Conservation (phyloP, 2,888 invertebrate species). For the Xylophagus ater region DNA sequence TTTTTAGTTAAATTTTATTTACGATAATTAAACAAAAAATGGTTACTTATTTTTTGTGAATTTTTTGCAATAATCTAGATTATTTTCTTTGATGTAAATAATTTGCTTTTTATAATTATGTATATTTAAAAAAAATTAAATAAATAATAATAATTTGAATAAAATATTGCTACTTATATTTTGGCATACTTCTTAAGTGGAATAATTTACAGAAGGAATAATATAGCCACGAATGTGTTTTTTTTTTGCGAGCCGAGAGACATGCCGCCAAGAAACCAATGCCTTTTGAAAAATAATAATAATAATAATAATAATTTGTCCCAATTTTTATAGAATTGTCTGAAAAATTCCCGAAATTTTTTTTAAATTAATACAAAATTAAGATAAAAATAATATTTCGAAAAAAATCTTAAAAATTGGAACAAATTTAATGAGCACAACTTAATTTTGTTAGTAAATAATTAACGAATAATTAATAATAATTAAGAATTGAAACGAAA, state of each 20-base stretch:
- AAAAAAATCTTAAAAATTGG: slow-evolving; percentile 7
- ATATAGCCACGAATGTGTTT: slow-evolving; percentile 5
- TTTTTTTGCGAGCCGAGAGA: slow-evolving; percentile 35
- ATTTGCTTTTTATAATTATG: too few species aligned
- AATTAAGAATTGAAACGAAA: too few species aligned
- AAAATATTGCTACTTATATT: too few species aligned
- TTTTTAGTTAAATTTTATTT: slow-evolving; percentile 7
- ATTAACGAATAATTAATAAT: too few species aligned
- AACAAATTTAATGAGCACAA: too few species aligned
- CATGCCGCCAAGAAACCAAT: slow-evolving; percentile 70
- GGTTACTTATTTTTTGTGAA: slow-evolving; percentile 1
- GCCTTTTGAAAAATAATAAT: slow-evolving; percentile 51
- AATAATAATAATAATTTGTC: slow-evolving; percentile 41
- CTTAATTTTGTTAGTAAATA: too few species aligned
- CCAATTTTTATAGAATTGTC: slow-evolving; percentile 6
- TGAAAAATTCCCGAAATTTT: background rate
- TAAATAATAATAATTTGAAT: too few species aligned
- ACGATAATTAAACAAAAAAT: slow-evolving; percentile 4
- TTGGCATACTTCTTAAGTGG: slow-evolving; percentile 17
- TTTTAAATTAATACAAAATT: background rate
- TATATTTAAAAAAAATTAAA: too few species aligned
- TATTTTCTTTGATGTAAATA: slow-evolving; percentile 6
- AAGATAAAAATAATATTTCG: background rate
- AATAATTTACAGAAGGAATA: slow-evolving; percentile 35
- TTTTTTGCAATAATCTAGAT: slow-evolving; percentile 4